phyloP scores from a whole-genome alignment of 2,113 vertebrate genomes.

The Dasyurus viverrinus region DNA sequence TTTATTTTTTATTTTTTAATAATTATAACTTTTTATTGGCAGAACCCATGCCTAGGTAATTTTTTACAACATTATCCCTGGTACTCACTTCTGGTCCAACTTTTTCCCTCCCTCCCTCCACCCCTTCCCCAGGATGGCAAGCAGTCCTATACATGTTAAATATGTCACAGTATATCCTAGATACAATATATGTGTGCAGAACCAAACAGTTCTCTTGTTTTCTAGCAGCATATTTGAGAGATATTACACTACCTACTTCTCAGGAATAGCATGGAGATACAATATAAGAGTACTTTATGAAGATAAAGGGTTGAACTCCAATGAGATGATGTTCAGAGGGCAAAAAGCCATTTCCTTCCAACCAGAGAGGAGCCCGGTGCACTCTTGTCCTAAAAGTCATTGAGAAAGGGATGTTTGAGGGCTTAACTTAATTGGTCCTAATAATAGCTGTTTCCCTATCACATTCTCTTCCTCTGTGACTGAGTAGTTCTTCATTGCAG shows the following conservation, averaged over 20 bases:
- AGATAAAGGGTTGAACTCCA: background rate
- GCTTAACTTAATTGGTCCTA: background rate
- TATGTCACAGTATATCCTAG: too few relatives aligned
- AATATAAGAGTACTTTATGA: background rate
- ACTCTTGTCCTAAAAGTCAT: background rate
- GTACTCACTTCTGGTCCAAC: too few relatives aligned
- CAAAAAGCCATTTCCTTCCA: background rate
- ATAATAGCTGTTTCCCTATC: background rate
- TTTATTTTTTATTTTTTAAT: too few relatives aligned
- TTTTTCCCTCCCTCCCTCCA: too few relatives aligned
- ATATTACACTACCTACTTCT: background rate
- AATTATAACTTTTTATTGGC: too few relatives aligned
- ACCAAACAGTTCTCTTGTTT: too few relatives aligned
- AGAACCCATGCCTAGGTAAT: too few relatives aligned
- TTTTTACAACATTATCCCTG: too few relatives aligned
- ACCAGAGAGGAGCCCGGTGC: background rate
- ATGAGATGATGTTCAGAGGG: background rate
- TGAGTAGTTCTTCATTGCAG: background rate
- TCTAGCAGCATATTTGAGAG: background rate
- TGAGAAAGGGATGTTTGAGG: background rate
- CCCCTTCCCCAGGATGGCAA: too few relatives aligned
- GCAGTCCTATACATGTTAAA: too few relatives aligned
- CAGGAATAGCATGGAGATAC: background rate
- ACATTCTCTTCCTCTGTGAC: background rate
- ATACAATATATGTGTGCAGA: too few relatives aligned